Conservation (phyloP, 2,888 invertebrate species). For the Acleris emargana region DNA sequence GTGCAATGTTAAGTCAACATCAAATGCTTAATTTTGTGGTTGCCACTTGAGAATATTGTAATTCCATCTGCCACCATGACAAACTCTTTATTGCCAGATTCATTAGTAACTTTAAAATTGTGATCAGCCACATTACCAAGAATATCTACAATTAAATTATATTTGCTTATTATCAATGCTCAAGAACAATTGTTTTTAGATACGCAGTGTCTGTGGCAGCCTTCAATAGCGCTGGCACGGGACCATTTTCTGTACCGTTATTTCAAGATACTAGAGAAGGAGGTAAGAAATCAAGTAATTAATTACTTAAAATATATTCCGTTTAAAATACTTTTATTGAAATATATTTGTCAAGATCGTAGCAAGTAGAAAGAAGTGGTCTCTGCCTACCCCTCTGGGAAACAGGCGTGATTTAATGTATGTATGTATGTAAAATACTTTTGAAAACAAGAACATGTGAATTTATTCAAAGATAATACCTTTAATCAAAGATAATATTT, state of each 20-base stretch:
- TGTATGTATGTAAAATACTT: too few species aligned
- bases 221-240: constrained; percentile 92
- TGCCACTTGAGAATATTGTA: too few species aligned
- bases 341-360: too few species aligned
- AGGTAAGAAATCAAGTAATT: constrained; percentile 73
- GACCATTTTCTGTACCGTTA: constrained; percentile 90
- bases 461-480: too few species aligned
- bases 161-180: not conserved
- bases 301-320: not conserved
- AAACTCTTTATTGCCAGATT: too few species aligned
- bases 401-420: too few species aligned
- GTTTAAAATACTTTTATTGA: not conserved
- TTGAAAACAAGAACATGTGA: not conserved
- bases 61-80: too few species aligned
- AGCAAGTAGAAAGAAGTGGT: too few species aligned
- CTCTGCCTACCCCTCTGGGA: too few species aligned
- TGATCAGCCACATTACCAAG: not conserved
- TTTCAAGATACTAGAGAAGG: constrained; percentile 94
- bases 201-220: constrained; percentile 93
- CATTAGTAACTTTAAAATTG: not conserved
- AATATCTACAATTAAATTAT: too few species aligned
- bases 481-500: too few species aligned
- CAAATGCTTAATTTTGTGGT: not conserved
- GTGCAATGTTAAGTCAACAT: constrained; percentile 5
- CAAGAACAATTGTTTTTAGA: constrained; percentile 61